Evolutionary conservation across 2,888 invertebrate genomes (phyloP), one percentile per base, ranked within the genome.

Genomic region (Macrophya annulata): DNA sequence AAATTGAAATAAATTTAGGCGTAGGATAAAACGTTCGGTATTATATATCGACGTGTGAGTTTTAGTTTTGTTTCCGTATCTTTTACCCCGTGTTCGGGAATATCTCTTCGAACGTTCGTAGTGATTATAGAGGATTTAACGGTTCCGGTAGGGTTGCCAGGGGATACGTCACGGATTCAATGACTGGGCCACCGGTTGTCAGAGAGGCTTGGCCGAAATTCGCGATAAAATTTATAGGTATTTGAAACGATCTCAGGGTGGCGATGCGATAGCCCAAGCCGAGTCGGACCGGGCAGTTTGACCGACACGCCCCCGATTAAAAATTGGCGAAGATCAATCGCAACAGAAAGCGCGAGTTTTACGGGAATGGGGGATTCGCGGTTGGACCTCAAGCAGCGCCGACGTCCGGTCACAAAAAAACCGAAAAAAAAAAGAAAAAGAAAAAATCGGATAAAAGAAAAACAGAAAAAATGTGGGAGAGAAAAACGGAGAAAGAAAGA

Each of bases 301-400:
- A 51, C 51, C 51, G 77, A 77, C 77, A 77, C 77, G 55, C 77
- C 77, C 51, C 55, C 77, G 77, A 77, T 77, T 77, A 77, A 77
- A 77, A 77, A 77, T 77, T 77, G 77, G 48, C 77, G 77, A 51
- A 77, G 77, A 77, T 77, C 51, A 77, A 77, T 77, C 37, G 77
- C 21, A 25, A 43, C 45, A 43, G 43, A 81, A 51, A 62, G 37
- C 21, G 45, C 8, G 45, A 83, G 83, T 86, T 89, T 86, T 86
- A 87, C 85, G 88, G 88, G 90, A 90, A 90, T 90, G 89, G 90
- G 87, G 89, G 90, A 91, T 90, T 91, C 90, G 89, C 90, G 90
- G 90, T 90, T 10, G 55, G 55, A 74, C 74, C 74, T 74, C 74
- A 74, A 45, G 74, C 48, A 74, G 74, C 74, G 48, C 21, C n/a